Evolutionary conservation across 1,140 invertebrate genomes (phyloP).

Genomic region (Stenopsyche tienmushanensis): DNA sequence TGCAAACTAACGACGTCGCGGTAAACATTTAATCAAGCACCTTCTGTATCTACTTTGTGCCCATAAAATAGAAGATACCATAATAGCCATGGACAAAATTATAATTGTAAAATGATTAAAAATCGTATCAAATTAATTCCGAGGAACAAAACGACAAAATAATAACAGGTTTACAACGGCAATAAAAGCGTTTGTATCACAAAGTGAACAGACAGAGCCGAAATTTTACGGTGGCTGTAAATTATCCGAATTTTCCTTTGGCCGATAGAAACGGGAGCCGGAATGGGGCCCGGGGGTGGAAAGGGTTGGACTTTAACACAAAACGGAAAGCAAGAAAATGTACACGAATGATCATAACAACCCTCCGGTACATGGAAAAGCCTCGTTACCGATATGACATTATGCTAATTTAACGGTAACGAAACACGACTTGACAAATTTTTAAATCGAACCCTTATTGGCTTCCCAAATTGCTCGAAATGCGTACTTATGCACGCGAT

Average conservation of each 20-base stretch:
- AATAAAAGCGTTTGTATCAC: background rate
- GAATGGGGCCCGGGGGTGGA: background rate
- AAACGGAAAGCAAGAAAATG: background rate
- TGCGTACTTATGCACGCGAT: no score
- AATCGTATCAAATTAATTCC: no score
- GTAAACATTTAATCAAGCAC: no score
- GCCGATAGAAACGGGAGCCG: background rate
- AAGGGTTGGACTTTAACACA: background rate
- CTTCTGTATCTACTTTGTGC: no score
- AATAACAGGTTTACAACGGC: background rate
- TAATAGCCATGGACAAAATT: no score
- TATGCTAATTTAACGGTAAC: background rate
- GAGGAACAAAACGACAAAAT: background rate
- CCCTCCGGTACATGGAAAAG: background rate
- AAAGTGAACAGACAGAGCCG: no score
- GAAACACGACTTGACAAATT: background rate
- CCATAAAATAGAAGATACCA: no score
- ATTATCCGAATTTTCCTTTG: no score
- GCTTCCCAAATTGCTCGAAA: no score
- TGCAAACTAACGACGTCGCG: no score
- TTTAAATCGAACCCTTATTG: no score
- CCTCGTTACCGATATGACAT: background rate
- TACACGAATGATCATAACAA: background rate
- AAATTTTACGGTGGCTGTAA: background rate
- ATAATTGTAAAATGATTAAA: no score